phyloP scores from a whole-genome alignment of 2,797 vertebrate species.

The Otolemur crassicaudatus region DNA sequence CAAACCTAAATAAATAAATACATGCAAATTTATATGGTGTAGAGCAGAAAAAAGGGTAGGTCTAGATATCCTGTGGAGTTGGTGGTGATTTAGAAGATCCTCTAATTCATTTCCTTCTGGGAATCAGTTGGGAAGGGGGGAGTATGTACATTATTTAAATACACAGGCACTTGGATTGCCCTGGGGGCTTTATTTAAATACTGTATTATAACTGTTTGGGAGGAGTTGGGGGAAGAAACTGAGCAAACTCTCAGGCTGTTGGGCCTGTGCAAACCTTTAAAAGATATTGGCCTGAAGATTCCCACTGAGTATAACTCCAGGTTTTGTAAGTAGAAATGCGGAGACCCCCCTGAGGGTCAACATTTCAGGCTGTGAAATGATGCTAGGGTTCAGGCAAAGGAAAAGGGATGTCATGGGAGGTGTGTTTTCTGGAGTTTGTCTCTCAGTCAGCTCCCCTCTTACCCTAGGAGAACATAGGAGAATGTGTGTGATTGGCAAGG shows the following conservation, averaged over 20 bases:
- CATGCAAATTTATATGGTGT: not conserved
- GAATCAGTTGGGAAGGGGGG: not conserved
- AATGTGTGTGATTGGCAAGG: not conserved
- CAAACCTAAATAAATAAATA: not conserved
- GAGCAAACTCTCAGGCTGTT: conserved; percentile 36
- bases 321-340: not conserved
- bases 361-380: not conserved
- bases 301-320: not conserved
- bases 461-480: not conserved
- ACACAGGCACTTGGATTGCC: not conserved
- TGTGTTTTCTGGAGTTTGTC: conserved; percentile 7
- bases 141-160: not conserved
- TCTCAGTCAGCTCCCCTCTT: not conserved
- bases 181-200: not conserved
- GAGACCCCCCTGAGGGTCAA: not conserved
- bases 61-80: not conserved
- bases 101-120: not conserved
- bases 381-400: not conserved
- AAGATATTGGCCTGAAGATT: not conserved
- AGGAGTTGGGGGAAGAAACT: conserved; percentile 33
- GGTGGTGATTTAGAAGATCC: not conserved
- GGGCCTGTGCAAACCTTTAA: not conserved
- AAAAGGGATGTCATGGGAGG: not conserved
- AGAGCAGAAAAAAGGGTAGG: not conserved
- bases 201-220: not conserved